Percentiles rank a stretch among this genome's conserved stretches.
These are phyloP conservation scores for Clunio marinus DNA, from an alignment of 2,888 invertebrate species.

Conservation along the genomic window DNA sequence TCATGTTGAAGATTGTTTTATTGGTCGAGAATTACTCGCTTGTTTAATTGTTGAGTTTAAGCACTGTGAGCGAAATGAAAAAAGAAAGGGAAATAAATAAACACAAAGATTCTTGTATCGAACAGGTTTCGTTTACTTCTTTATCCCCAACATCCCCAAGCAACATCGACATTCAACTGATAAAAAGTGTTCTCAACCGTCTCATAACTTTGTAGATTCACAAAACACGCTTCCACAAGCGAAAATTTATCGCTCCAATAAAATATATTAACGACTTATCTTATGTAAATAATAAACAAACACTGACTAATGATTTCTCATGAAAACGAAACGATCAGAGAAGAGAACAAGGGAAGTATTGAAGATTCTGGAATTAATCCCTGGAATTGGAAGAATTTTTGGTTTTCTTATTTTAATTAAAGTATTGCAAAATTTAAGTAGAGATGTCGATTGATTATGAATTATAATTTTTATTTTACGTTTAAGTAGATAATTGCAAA, in stretches of 20 bases:
- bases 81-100: background rate
- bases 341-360: background rate
- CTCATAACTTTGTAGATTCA: conserved; percentile 6
- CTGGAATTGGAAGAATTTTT: too few species aligned
- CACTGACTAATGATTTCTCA: conserved; percentile 38
- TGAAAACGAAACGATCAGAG: background rate
- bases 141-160: background rate
- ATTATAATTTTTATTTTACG: too few species aligned
- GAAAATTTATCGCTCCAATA: conserved; percentile 26
- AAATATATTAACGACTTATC: conserved; percentile 37
- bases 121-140: background rate
- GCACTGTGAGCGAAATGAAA: background rate
- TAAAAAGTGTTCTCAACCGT: background rate
- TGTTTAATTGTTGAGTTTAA: background rate
- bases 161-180: background rate
- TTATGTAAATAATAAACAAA: conserved; percentile 34
- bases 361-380: conserved; percentile 29
- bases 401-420: too few species aligned
- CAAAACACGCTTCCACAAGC: background rate
- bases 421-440: too few species aligned
- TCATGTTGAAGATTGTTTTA: background rate
- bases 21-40: conserved; percentile 18
- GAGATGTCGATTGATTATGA: too few species aligned
- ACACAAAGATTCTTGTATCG: background rate
- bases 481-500: too few species aligned